These are phyloP conservation scores for Argentina silus DNA, from an alignment of 2,797 vertebrate genomes.

Conservation along the genomic window DNA sequence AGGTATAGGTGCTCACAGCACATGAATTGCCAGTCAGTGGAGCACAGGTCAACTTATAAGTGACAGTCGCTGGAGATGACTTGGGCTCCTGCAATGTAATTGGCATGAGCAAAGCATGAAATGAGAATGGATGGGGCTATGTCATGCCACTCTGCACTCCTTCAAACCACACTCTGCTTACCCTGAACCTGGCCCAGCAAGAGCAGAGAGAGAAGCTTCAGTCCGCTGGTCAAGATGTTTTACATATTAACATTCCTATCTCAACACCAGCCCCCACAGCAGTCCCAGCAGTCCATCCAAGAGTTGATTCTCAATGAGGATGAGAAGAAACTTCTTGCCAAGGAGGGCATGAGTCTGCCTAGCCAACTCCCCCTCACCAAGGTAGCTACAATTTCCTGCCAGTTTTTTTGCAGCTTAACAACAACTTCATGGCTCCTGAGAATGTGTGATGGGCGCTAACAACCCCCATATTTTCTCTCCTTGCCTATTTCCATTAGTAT, in stretches of 20 bases:
- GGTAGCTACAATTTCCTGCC: slow-evolving; percentile 65
- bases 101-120: slow-evolving; percentile 52
- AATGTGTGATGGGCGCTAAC: background rate
- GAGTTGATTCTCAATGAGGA: slow-evolving; percentile 93
- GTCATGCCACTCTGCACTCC: background rate
- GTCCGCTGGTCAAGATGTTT: slow-evolving; percentile 49
- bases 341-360: slow-evolving; percentile 89
- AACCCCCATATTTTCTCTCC: background rate
- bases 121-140: slow-evolving; percentile 30
- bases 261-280: slow-evolving; percentile 66
- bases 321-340: slow-evolving; percentile 90
- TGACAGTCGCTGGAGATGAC: slow-evolving; percentile 40
- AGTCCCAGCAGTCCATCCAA: slow-evolving; percentile 78
- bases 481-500: slow-evolving; percentile 71
- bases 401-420: slow-evolving; percentile 8
- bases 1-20: slow-evolving; percentile 7
- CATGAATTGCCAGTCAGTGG: too few relatives aligned
- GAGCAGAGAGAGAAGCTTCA: slow-evolving; percentile 34
- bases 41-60: slow-evolving; percentile 37
- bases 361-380: slow-evolving; percentile 93
- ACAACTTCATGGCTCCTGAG: background rate
- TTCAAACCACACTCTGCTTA: background rate
- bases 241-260: slow-evolving; percentile 52
- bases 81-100: slow-evolving; percentile 40
- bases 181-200: background rate